Evolutionary conservation across 2,888 invertebrate genomes (phyloP), one percentile per base, ranked within the genome.

Genomic region (Agrilus cyanescens): DNA sequence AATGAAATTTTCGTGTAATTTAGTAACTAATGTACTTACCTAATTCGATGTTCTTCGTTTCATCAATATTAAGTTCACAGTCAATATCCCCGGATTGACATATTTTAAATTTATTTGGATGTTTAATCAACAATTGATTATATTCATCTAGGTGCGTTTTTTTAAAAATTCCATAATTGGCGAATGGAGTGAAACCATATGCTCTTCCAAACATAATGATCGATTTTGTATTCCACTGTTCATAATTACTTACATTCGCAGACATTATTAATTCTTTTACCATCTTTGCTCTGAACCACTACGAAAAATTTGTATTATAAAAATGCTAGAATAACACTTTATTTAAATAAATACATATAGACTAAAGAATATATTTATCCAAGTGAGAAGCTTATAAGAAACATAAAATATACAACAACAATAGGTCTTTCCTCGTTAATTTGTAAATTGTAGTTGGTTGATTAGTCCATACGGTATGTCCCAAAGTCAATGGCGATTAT

Each of bases 221-320:
- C 38, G 66, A 58, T 56, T 68, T 69, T 1, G 66, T 66, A 8
- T 61, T 61, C 71, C 71, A 72, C 25, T 63, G 56, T 40, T 59
- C 53, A 31, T 47, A 48, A 37, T 50, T 55, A 8, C 49, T 44
- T 42, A 63, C 49, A 33, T 53, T 45, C 32, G 57, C 50, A 4
- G 39, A 20, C 16, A 44, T 36, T 15, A 65, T 41, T 29, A 64
- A 50, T 40, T 53, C 54, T 50, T 55, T 58, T 16, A 74, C 66
- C 35, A 59, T 56, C 51, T 68, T 72, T 3, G 78, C 76, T 53
- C 76, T 61, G 52, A 67, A 69, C 74, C 76, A 75, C 71, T 75
- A 54, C 38, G 67, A 62, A 34, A 40, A 44, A 44, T 37, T 18
- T 31, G 30, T 37, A 40, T 42, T n/a, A n/a, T n/a, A n/a, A n/a